These are phyloP conservation scores for Salvelinus fontinalis DNA, from an alignment of 2,113 vertebrate species.

Conservation along the genomic window DNA sequence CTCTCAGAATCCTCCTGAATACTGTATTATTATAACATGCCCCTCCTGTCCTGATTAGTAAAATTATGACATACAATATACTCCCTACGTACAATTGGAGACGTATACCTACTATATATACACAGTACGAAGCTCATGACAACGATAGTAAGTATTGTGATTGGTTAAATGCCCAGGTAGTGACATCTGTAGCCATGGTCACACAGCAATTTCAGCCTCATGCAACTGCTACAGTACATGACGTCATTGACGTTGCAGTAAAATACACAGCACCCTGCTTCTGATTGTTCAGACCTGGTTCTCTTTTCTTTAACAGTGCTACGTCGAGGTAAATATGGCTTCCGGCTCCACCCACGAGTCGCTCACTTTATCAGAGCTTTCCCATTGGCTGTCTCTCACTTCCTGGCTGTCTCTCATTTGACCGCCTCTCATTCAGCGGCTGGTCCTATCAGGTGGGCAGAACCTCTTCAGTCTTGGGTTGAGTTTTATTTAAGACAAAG, in stretches of 20 bases:
- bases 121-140: constrained; percentile 41
- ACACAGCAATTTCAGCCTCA: constrained; percentile 51
- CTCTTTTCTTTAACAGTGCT: constrained; percentile 73
- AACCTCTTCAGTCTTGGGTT: constrained; percentile 54
- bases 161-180: constrained; percentile 51
- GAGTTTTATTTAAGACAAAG: constrained; percentile 79
- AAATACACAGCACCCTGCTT: constrained; percentile 62
- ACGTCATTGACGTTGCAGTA: constrained; percentile 66
- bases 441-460: constrained; percentile 37
- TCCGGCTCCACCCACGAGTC: constrained; percentile 47
- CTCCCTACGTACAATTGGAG: constrained; percentile 9
- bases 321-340: constrained; percentile 74
- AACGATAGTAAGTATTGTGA: constrained; percentile 36
- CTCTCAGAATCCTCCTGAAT: neutral
- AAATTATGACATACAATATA: neutral
- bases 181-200: constrained; percentile 48
- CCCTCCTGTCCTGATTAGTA: constrained; percentile 2
- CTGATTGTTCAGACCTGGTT: constrained; percentile 41
- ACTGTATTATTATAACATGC: neutral
- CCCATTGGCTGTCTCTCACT: constrained; percentile 15
- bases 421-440: constrained; percentile 29
- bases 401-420: constrained; percentile 26
- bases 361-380: constrained; percentile 32
- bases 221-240: constrained; percentile 58
- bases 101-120: constrained; percentile 14